Percentiles rank a stretch among this genome's conserved stretches.
phyloP scores from a whole-genome alignment of 2,797 vertebrate species.

The Alectoris magna region DNA sequence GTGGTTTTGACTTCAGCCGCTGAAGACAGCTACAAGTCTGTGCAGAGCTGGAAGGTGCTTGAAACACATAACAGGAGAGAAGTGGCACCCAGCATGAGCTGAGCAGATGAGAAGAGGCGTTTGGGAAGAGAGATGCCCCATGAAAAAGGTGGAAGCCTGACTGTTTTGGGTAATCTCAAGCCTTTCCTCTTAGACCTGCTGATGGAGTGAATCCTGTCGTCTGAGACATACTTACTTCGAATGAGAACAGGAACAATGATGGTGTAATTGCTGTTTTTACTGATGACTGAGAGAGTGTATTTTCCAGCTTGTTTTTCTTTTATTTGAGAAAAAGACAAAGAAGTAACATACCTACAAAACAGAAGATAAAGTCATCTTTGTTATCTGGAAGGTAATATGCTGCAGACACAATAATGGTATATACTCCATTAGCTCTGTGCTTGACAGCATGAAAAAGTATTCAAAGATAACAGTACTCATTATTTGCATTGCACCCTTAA shows the following conservation, averaged over 20 bases:
- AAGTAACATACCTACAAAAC: conserved; percentile 69
- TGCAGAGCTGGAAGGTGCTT: background rate
- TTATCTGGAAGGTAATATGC: background rate
- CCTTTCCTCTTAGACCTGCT: background rate
- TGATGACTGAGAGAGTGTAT: conserved; percentile 80
- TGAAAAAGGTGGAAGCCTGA: background rate
- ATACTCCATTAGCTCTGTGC: background rate
- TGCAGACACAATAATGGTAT: background rate
- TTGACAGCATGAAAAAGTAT: background rate
- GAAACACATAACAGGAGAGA: background rate
- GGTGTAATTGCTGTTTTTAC: conserved; percentile 63
- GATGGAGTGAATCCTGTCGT: background rate
- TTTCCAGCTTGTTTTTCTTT: conserved; percentile 81
- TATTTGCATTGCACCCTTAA: background rate
- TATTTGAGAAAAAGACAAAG: conserved; percentile 73
- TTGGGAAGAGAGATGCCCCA: background rate
- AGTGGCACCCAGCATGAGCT: background rate
- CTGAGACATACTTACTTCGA: conserved; percentile 72
- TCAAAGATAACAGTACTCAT: background rate
- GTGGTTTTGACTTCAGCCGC: background rate
- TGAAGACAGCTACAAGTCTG: background rate
- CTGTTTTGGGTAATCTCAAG: background rate
- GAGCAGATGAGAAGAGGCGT: background rate
- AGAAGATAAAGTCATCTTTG: conserved; percentile 47
- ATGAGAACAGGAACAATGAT: conserved; percentile 80